phyloP scores from a whole-genome alignment of 2,797 vertebrate species.

The Alfaro cultratus region DNA sequence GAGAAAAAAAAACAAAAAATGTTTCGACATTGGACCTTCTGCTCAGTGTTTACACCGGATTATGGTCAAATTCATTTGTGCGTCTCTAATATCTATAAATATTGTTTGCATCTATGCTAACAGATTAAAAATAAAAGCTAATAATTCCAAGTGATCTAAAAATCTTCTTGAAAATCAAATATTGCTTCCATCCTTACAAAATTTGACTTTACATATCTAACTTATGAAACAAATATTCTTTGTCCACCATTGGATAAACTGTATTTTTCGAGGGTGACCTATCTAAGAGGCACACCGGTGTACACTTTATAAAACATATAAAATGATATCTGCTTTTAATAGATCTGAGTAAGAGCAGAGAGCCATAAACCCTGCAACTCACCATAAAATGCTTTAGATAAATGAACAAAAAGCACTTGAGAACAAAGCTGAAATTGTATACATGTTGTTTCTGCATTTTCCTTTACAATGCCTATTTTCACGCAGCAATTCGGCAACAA shows the following conservation, averaged over 20 bases:
- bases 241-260: background rate
- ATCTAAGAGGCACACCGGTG: background rate
- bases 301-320: background rate
- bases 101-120: no score
- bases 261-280: background rate
- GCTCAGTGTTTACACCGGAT: no score
- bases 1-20: no score
- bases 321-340: background rate
- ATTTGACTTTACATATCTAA: no score
- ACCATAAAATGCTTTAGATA: background rate
- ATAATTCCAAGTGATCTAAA: no score
- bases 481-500: background rate
- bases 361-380: background rate
- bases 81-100: no score
- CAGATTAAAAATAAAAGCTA: no score
- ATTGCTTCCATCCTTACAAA: no score
- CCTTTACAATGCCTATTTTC: background rate
- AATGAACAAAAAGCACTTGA: background rate
- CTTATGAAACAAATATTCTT: no score
- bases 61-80: no score
- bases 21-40: no score
- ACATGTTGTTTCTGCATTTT: background rate
- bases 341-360: background rate
- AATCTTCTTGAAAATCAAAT: no score
- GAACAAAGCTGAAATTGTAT: background rate